phyloP scores from a whole-genome alignment of 2,113 vertebrate genomes.

The Periophthalmodon schlosseri region DNA sequence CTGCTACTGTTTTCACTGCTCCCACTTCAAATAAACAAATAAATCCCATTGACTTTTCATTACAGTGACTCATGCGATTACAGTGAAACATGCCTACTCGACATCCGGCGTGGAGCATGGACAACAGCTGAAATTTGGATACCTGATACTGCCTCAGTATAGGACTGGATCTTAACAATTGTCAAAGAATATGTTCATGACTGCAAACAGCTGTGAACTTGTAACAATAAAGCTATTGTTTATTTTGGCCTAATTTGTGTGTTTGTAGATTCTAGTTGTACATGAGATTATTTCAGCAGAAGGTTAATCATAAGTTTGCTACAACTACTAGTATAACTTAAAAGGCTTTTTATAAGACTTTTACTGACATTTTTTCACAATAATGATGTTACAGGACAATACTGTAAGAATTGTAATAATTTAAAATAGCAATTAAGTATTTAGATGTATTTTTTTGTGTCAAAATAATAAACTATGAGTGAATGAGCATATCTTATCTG shows the following conservation, averaged over 20 bases:
- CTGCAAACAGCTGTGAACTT: neutral
- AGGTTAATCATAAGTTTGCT: neutral
- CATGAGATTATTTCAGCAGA: neutral
- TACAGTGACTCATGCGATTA: slow-evolving; percentile 17
- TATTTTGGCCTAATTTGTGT: neutral
- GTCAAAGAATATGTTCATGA: neutral
- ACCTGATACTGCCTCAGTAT: neutral
- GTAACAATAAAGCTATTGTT: neutral
- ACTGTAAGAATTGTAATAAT: no score
- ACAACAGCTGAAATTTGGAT: slow-evolving; percentile 4
- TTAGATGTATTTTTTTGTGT: no score
- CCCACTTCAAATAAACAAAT: slow-evolving; percentile 1
- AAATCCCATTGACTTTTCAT: slow-evolving; percentile 15
- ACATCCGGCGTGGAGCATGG: slow-evolving; percentile 1
- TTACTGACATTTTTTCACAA: no score
- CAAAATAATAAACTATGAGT: no score
- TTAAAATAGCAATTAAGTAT: no score
- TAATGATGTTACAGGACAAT: no score
- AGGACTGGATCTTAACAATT: neutral
- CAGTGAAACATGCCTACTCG: neutral
- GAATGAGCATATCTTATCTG: neutral
- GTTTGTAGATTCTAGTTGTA: neutral
- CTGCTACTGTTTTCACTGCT: neutral
- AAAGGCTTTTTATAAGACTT: no score
- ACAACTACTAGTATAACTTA: no score